Conservation (phyloP, 1,140 invertebrate species). For the Habropoda laboriosa region DNA sequence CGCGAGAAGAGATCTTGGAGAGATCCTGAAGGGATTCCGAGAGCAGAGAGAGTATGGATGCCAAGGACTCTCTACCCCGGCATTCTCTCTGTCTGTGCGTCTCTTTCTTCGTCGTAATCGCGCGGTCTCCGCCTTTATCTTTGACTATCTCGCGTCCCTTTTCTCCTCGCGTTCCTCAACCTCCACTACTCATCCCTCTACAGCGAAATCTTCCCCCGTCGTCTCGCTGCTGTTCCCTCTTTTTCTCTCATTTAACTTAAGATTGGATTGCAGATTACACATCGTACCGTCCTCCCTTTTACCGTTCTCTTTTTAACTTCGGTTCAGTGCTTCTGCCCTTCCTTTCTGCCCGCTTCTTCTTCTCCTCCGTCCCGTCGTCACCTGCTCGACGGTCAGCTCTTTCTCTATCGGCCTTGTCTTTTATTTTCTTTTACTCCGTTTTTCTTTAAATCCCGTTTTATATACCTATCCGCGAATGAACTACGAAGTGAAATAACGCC, state of each 20-base stretch:
- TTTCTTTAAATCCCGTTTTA: constrained; percentile 47
- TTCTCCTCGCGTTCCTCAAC: background rate
- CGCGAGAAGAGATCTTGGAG: constrained; percentile 64
- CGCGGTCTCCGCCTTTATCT: constrained; percentile 45
- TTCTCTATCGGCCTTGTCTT: constrained; percentile 26
- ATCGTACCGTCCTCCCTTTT: constrained; percentile 55
- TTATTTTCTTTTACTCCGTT: constrained; percentile 35
- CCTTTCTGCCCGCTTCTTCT: background rate
- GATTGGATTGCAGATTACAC: constrained; percentile 71
- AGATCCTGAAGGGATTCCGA: constrained; percentile 64
- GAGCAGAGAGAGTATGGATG: constrained; percentile 55
- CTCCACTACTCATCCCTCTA: constrained; percentile 16
- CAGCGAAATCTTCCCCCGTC: constrained; percentile 23
- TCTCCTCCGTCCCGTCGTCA: background rate
- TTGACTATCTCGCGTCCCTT: constrained; percentile 32
- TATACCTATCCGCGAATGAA: constrained; percentile 44
- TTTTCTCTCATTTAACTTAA: constrained; percentile 69
- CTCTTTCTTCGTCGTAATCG: constrained; percentile 44
- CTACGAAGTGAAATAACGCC: constrained; percentile 51
- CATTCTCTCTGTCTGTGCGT: constrained; percentile 27
- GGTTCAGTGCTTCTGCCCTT: constrained; percentile 25
- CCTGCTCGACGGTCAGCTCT: background rate
- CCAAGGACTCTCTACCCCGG: constrained; percentile 51
- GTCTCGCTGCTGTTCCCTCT: constrained; percentile 8
- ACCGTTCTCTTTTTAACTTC: constrained; percentile 55